Evolutionary conservation across 1,140 invertebrate genomes (phyloP), one percentile per base, ranked within the genome.

Genomic region (Coelopa frigida): DNA sequence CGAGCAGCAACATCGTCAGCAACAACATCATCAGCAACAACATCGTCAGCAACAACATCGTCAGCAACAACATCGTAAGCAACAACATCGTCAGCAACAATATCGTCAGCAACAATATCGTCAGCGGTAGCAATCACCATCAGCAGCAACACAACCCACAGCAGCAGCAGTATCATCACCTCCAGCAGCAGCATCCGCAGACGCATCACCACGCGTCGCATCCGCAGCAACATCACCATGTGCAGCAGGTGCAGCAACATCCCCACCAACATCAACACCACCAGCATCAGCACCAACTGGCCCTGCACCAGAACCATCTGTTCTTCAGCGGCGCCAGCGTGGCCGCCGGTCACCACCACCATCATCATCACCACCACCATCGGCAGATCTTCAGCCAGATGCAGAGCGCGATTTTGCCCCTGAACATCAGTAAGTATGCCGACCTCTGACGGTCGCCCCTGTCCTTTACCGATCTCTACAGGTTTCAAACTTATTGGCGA

Each of bases 371-470:
- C 15, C 8, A 7, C 22, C 36, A 38, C 5, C 36, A 51, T 47
- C 57, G 63, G 22, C 63, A 67, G 56, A 58, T 67, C 48, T 67
- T 67, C 54, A 67, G 63, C 33, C 63, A 67, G 26, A 46, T 67
- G 55, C 63, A 67, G 44, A 67, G 60, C 46, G 63, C 63, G 12
- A 52, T 67, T 15, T 57, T 67, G 59, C 63, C 63, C 47, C 54
- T 67, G 46, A 64, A 59, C 51, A 59, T 67, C 46, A 67, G 63
- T 67, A 67, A 67, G 63, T 67, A 67, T 61, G 46, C 2, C 11
- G 6, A 39, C 2, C 26, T 35, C 33, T 20, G 5, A n/a, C 23
- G 21, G 1, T 12, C 1, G 29, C 33, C 15, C 33, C 15, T 42
- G 4, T 42, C 3, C n/a, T 33, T 35, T 6, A n/a, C n/a, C n/a